Conservation (phyloP, 1,140 invertebrate genomes). For the Drusus annulatus region DNA sequence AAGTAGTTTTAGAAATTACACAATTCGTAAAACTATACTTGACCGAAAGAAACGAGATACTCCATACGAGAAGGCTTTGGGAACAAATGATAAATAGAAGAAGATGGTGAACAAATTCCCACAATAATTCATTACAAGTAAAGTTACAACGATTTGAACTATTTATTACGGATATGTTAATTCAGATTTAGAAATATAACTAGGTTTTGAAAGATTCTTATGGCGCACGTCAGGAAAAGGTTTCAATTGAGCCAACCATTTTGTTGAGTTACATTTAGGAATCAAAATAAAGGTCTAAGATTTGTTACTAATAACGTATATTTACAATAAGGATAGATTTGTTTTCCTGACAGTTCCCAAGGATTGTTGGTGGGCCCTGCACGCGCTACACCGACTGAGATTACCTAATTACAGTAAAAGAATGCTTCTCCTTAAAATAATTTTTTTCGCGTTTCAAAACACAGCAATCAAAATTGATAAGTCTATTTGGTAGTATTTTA, state of each 20-base stretch:
- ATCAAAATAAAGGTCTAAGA: not conserved
- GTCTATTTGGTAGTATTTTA: slow-evolving; percentile 26
- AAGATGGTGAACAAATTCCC: not conserved
- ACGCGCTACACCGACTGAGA: slow-evolving; percentile 17
- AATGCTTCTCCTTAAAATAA: not conserved
- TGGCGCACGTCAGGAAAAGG: too few relatives aligned
- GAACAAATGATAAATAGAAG: not conserved
- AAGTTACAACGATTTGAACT: slow-evolving; percentile 17
- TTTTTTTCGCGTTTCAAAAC: not conserved
- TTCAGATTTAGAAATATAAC: slow-evolving; percentile 15
- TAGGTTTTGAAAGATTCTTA: too few relatives aligned
- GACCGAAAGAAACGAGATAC: not conserved
- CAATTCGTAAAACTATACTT: slow-evolving; percentile 27
- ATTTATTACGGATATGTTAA: slow-evolving; percentile 31
- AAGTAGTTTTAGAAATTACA: slow-evolving; percentile 46
- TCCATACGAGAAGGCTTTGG: not conserved
- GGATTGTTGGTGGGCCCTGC: not conserved
- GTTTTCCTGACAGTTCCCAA: not conserved
- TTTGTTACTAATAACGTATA: not conserved
- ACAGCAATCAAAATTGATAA: slow-evolving; percentile 30
- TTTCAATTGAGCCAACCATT: too few relatives aligned
- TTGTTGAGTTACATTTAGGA: not conserved
- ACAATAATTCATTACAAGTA: not conserved
- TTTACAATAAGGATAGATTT: not conserved
- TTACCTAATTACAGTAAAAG: slow-evolving; percentile 8